Conservation (phyloP, 2,113 vertebrate genomes). For the Felis catus region F.catus_Fca126_mat1.0 CM031411.1:9444001-9444500, state of each 20-base stretch:
- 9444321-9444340: neutral
- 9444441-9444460: neutral
- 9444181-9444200: constrained; percentile 31
- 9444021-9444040: neutral
- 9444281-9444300: neutral
- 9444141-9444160: constrained; percentile 31
- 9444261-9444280: neutral
- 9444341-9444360: neutral
- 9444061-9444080: neutral
- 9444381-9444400: neutral
- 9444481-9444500: neutral
- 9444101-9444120: neutral
- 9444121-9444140: neutral
- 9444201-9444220: neutral
- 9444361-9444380: neutral
- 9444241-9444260: neutral
- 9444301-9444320: neutral
- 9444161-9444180: neutral
- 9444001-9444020: neutral
- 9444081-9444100: neutral
- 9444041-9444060: neutral
- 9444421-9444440: neutral
- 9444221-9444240: neutral
- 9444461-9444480: neutral
- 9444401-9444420: neutral